Evolutionary conservation across 2,797 vertebrate genomes (phyloP), one percentile per base, ranked within the genome.

Genomic region (Poeciliopsis infans): DNA sequence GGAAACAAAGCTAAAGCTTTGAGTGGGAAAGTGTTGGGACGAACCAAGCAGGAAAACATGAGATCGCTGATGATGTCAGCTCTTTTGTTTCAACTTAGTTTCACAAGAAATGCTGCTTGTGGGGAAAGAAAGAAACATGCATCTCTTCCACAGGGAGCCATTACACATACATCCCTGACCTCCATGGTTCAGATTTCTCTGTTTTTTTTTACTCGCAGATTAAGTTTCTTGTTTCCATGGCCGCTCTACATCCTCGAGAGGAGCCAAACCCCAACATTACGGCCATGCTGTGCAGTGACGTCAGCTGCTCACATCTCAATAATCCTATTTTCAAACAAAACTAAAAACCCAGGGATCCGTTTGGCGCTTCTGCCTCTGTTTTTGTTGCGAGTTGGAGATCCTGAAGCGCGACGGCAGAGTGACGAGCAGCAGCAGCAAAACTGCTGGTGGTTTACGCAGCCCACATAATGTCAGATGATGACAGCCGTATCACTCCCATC

Each of bases 31-130:
- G 86, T 46, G 46, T 59, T 74, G 86, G 87, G 85, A 90, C 84
- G 87, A 85, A 89, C 90, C 85, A 80, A 89, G 75, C 82, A 66
- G 79, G 75, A 79, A 82, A 82, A 84, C 81, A 91, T 92, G 91
- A 93, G 88, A 86, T 94, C 92, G 94, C 73, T 49, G 75, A 85
- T 94, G 91, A 92, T 80, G 87, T 93, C 92, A 90, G n/a, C 81
- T 49, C 86, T 81, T 92, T 90, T 85, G 86, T 90, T 88, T 91
- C 59, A 80, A 71, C 79, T 66, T 82, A 49, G 82, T 76, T 81
- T 92, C 85, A 46, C 78, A 57, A 87, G 76, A 82, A 87, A 85
- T 85, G 85, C 90, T 91, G 90, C 89, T 88, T 80, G 84, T 71
- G 78, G 51, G 74, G 64, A 75, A 73, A 45, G 72, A 70, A 80